Conservation (phyloP, 92 coral and sea anemone species). For the Hydrozoanthus gracilis region DNA sequence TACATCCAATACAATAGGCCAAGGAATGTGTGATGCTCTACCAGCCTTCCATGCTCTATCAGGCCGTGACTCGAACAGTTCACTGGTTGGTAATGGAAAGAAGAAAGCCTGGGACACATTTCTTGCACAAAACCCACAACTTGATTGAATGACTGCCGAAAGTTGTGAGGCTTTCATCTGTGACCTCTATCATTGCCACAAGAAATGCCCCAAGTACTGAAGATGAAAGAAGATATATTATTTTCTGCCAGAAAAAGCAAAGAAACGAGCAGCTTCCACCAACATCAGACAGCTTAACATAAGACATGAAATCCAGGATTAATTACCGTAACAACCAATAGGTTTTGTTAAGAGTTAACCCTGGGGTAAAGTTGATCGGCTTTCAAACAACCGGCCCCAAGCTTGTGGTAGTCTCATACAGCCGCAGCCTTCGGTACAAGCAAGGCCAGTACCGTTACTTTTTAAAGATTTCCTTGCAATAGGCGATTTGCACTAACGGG, state of each 20-base stretch:
- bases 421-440: too few relatives aligned
- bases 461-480: too few relatives aligned
- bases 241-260: slow-evolving; percentile 41
- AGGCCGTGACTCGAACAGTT: slow-evolving; percentile 43
- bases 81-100: slow-evolving; percentile 24
- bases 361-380: too few relatives aligned
- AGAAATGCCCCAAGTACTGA: slow-evolving; percentile 19
- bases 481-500: too few relatives aligned
- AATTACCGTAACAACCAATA: too few relatives aligned
- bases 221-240: slow-evolving; percentile 38
- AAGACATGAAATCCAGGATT: slow-evolving; percentile 15
- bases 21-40: background rate
- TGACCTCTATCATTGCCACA: slow-evolving; percentile 42
- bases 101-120: slow-evolving; percentile 34
- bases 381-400: too few relatives aligned
- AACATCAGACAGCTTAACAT: slow-evolving; percentile 37
- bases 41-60: slow-evolving; percentile 47
- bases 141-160: slow-evolving; percentile 14
- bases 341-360: too few relatives aligned
- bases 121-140: slow-evolving; percentile 15
- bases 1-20: slow-evolving; percentile 2
- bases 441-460: too few relatives aligned
- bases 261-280: slow-evolving; percentile 35
- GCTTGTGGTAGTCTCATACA: too few relatives aligned
- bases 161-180: slow-evolving; percentile 43